Base-by-base conservation (phyloP, 2,113 vertebrate species). In the Machaerirhynchus nigripectus region DNA sequence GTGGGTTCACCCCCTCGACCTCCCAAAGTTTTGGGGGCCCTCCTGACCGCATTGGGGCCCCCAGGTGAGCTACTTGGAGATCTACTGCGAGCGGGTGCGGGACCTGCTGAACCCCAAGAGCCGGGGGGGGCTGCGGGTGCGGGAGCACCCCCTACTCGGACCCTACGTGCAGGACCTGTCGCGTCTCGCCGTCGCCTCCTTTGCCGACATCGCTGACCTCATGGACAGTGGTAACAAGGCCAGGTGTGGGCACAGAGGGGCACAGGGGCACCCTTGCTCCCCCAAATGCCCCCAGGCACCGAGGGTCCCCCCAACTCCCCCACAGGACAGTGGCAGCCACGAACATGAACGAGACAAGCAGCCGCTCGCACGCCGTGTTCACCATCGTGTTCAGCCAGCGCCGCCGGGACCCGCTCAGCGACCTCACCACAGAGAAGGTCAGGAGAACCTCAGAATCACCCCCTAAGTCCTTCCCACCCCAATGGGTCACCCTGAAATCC, bases 101-200 rank as follows among this genome's bases (percentile, higher is more conserved):
- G 87, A 82, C 61, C 69, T 89, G 78, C 78, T 82, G 69, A 89
- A 67, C 78, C 87, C 87, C 77, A 74, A 75, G 46, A 82, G 78
- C 60, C 69, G 87, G 0, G 87, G 87, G 28, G 87, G 46, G 61
- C 69, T 89, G 78, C 53, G 87, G 61, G 87, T 89, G 46, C 53
- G 87, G 23, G 87, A 82, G 69, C 78, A 67, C 69, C 87, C 87
- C 78, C 53, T 89, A 61, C 87, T 89, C 24, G 87, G 87, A 1
- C 87, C 87, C 61, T 89, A 89, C 39, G 87, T 89, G 53, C 87
- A 89, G 87, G 87, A 89, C 46, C 39, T 89, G 69, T 89, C 87
- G 0, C 87, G 78, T 2, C 77, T 89, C 2, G 87, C 87, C 7
- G 87, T 89, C 10, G 20, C 87, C 37, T 89, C 87, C 46, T 74